A percentile compares a stretch with the other conserved stretches of the same genome.
Evolutionary conservation across 2,113 vertebrate genomes (phyloP).

Genomic region (Myiozetetes cayanensis): DNA sequence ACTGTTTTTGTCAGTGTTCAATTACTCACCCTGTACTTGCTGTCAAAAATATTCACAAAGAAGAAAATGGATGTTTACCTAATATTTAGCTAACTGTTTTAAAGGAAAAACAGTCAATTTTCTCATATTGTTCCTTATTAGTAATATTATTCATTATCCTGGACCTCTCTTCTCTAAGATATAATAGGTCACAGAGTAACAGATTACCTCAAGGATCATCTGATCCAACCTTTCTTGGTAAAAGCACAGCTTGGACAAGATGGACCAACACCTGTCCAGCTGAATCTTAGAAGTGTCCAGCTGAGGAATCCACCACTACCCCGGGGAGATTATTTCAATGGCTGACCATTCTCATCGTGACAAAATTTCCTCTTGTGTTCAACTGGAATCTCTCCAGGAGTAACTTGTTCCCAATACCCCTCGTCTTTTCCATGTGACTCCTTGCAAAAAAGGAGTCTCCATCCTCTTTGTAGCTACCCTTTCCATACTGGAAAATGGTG

Average conservation of each 20-base stretch:
- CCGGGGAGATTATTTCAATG: neutral
- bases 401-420: neutral
- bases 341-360: neutral
- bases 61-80: neutral
- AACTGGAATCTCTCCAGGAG: neutral
- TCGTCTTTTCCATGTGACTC: accelerated
- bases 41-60: neutral
- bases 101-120: neutral
- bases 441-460: neutral
- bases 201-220: neutral
- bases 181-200: neutral
- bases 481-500: neutral
- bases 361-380: neutral
- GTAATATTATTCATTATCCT: neutral
- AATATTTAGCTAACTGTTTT: neutral
- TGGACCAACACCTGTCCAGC: neutral
- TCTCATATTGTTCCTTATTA: neutral
- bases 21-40: neutral
- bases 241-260: neutral
- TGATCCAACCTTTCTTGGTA: neutral
- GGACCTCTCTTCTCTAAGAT: neutral
- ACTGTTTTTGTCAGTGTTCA: neutral
- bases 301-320: neutral
- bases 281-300: neutral
- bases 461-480: neutral